phyloP scores from a whole-genome alignment of 1,140 invertebrate genomes.

The Anoplophora glabripennis region DNA sequence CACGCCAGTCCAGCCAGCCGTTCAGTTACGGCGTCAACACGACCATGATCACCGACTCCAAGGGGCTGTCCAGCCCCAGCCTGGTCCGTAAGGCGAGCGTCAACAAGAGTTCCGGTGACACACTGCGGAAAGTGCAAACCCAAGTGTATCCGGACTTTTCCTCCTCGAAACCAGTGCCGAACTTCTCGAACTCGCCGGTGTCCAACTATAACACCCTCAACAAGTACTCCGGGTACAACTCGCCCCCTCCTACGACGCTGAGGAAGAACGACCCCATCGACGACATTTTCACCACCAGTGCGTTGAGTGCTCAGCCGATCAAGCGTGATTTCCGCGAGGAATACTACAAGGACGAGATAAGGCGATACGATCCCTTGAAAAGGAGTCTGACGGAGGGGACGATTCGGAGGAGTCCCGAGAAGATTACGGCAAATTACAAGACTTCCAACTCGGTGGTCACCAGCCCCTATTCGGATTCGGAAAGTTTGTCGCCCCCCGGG shows the following conservation, averaged over 20 bases:
- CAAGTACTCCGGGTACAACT: constrained; percentile 27
- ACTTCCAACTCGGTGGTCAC: constrained; percentile 29
- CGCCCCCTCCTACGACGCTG: constrained; percentile 3
- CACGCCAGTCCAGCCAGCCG: constrained; percentile 72
- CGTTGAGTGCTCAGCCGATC: constrained; percentile 39
- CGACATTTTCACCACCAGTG: constrained; percentile 44
- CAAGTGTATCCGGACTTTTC: constrained; percentile 43
- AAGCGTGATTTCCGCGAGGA: constrained; percentile 37
- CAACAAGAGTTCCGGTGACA: constrained; percentile 29
- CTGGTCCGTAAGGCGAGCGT: constrained; percentile 65
- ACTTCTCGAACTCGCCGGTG: constrained; percentile 30
- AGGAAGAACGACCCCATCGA: constrained; percentile 42
- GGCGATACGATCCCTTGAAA: constrained; percentile 44
- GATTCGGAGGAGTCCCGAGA: constrained; percentile 38
- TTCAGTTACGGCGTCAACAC: constrained; percentile 73
- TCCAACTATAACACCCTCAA: constrained; percentile 24
- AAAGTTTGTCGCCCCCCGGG: constrained; percentile 45
- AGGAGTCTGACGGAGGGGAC: constrained; percentile 45
- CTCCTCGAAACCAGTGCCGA: constrained; percentile 30
- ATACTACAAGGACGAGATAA: constrained; percentile 40
- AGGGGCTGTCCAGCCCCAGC: constrained; percentile 70
- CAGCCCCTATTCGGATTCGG: constrained; percentile 45
- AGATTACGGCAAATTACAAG: constrained; percentile 25
- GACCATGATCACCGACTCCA: constrained; percentile 53
- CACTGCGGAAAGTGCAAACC: constrained; percentile 44